phyloP scores from a whole-genome alignment of 2,888 invertebrate species.

The Drosophila acutilabella region DNA sequence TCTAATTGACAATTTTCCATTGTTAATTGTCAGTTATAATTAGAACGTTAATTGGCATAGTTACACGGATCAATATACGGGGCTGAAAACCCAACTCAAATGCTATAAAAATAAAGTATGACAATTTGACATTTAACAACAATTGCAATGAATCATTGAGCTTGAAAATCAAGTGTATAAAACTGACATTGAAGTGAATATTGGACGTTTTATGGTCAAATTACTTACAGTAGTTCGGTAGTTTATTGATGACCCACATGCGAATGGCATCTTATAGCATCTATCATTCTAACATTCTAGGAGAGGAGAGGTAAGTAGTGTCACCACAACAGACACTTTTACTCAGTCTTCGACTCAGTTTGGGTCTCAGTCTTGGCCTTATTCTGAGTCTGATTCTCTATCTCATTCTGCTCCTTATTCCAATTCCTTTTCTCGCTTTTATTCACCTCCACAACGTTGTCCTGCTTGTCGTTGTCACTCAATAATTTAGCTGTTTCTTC shows the following conservation, averaged over 20 bases:
- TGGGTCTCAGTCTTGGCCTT: neutral
- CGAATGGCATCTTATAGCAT: conserved; percentile 35
- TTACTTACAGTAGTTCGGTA: conserved; percentile 34
- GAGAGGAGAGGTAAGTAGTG: neutral
- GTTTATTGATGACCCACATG: conserved; percentile 71
- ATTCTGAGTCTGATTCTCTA: neutral
- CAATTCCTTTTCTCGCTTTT: too few species aligned
- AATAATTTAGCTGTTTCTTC: conserved; percentile 66
- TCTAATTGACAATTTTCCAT: too few species aligned
- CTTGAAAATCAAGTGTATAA: neutral
- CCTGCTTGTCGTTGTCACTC: conserved; percentile 46
- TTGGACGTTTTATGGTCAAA: conserved; percentile 35
- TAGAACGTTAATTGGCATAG: conserved; percentile 4
- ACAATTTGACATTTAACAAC: conserved; percentile 10
- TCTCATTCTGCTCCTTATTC: neutral
- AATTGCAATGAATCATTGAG: neutral
- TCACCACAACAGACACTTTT: conserved; percentile 4
- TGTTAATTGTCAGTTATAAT: conserved; percentile 9
- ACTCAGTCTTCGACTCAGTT: neutral
- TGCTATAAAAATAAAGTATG: neutral
- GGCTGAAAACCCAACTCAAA: neutral
- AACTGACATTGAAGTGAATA: conserved; percentile 5
- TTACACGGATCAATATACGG: neutral
- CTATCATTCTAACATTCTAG: neutral
- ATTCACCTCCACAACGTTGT: neutral